Percentiles rank a stretch among this genome's conserved stretches.
Evolutionary conservation across 2,888 invertebrate genomes (phyloP).

Genomic region (Cecidostiba fungosa): DNA sequence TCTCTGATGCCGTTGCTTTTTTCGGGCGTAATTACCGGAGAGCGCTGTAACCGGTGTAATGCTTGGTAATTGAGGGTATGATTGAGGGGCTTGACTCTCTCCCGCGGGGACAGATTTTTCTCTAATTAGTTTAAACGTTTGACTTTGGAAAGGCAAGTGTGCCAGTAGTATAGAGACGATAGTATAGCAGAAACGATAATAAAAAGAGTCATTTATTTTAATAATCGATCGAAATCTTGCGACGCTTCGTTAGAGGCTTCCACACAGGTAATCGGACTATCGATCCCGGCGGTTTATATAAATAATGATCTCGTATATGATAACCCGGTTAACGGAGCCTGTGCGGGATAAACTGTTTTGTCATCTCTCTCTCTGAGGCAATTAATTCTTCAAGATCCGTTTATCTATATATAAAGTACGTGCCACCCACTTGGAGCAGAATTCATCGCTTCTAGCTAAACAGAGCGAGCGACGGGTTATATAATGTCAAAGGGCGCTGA

Average conservation of each 20-base stretch:
- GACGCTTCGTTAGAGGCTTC: not conserved
- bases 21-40: not conserved
- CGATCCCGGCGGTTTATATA: not conserved
- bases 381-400: not conserved
- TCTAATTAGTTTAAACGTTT: not conserved
- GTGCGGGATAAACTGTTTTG: not conserved
- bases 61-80: conserved; percentile 12
- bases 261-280: conserved; percentile 9
- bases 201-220: conserved; percentile 47
- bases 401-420: not conserved
- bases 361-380: not conserved
- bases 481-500: conserved; percentile 7
- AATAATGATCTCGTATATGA: not conserved
- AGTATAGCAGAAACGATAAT: too few relatives aligned
- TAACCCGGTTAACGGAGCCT: conserved; percentile 9
- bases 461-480: not conserved
- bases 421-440: not conserved
- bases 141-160: not conserved
- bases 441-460: not conserved
- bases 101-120: not conserved
- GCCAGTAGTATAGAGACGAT: too few relatives aligned
- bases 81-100: conserved; percentile 6
- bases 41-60: conserved; percentile 4
- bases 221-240: conserved; percentile 24
- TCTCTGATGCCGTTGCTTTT: not conserved